phyloP scores from a whole-genome alignment of 2,113 vertebrate species.

The Lepus europaeus region DNA sequence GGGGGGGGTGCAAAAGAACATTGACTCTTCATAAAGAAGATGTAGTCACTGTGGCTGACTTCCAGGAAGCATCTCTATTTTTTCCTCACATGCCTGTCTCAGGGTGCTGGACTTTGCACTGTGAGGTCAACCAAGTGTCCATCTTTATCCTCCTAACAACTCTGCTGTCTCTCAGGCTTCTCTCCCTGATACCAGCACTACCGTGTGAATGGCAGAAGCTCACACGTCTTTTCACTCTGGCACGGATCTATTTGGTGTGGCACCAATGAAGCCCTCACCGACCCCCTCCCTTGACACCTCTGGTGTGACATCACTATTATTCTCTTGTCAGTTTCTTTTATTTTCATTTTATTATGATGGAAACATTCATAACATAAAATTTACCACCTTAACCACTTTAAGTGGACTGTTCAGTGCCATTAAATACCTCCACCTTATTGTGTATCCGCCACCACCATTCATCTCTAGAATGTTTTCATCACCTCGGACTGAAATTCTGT shows the following conservation, averaged over 20 bases:
- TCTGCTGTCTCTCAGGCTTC: neutral
- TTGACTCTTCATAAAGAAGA: constrained; percentile 41
- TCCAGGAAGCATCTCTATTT: neutral
- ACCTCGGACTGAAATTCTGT: neutral
- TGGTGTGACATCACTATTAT: neutral
- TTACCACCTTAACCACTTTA: neutral
- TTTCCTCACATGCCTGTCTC: neutral
- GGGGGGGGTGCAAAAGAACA: neutral
- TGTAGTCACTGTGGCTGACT: neutral
- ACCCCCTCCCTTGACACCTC: neutral
- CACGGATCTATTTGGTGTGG: constrained; percentile 56
- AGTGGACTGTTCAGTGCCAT: neutral
- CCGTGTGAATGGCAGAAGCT: neutral
- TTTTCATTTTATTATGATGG: neutral
- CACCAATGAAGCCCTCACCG: constrained; percentile 15
- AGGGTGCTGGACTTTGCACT: neutral
- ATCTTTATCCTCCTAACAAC: constrained; percentile 48
- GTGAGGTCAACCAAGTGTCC: accelerated
- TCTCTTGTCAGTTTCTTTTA: neutral
- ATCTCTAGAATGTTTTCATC: neutral
- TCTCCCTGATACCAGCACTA: neutral
- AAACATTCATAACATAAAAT: neutral
- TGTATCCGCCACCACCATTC: neutral
- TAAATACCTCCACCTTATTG: neutral
- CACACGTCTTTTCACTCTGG: constrained; percentile 59